Evolutionary conservation across 1,140 invertebrate genomes (phyloP), one percentile per base, ranked within the genome.

Genomic region (Heliconius congener): DNA sequence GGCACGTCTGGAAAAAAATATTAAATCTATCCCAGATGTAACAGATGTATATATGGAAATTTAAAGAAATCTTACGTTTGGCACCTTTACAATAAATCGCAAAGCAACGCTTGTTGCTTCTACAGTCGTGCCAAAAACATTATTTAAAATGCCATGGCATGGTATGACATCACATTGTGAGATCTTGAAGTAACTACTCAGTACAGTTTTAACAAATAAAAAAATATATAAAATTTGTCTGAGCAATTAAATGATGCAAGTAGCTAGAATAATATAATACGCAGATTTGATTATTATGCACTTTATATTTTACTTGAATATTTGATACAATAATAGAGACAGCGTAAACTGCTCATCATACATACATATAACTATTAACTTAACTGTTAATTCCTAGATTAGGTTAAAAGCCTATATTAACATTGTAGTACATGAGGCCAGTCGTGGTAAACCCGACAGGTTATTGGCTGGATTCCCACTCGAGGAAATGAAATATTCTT

Each of bases 71-170:
- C 1, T 0, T 18, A 50, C 6, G 50, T 18, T 76, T 78, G 76
- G 71, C 71, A 60, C 34, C 50, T 73, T 19, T 30, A 30, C 55
- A 76, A 76, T 42, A 70, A 66, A 42, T 42, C 60, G 27, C 39
- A 39, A 66, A 8, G 23, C 39, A 50, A 37, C 37, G 71, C 74
- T 76, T 76, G 74, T 76, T 76, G 60, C 57, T 76, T 70, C 8
- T 60, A 50, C 39, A 46, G 23, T 30, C 3, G 8, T 71, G 74
- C 74, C 74, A 76, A 76, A 70, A 71, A 76, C 50, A 71, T 50
- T 70, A 66, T 76, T 76, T 30, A 23, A 66, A 66, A 66, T 66
- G 11, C 27, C 27, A 30, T 66, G 1, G 11, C 23, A 66, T 1
- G 8, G 55, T 23, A 19, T 57, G 11, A 23, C 57, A 30, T 27